Evolutionary conservation across 2,888 invertebrate genomes (phyloP), one percentile per base, ranked within the genome.

Genomic region (Drosophila anceps): DNA sequence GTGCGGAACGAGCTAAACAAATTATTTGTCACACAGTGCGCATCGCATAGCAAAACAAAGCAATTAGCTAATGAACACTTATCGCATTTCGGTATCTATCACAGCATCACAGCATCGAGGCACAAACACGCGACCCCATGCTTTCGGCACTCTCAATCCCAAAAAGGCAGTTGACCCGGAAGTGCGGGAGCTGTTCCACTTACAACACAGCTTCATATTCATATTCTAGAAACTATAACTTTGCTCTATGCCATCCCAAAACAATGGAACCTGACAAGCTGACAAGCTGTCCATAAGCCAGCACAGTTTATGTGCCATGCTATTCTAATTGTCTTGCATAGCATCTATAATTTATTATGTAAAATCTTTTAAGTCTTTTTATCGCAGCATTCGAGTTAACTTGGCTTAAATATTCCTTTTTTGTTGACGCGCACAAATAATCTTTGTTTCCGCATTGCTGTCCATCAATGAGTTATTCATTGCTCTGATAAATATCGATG

Each of bases 21-120:
- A 81, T 81, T 73, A 74, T 89, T 84, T 84, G 84, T 84, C 84
- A 82, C 88, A 82, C 63, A 53, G 50, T 59, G 58, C 69, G 55
- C 58, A 46, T 59, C 58, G 46, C 46, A 20, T 18, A 37, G 44
- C 73, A 77, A 77, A 87, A 87, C 73, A 79, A 82, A 79, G 66
- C 73, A 88, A 84, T 89, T 84, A 72, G 39, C 79, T 84, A 87
- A 87, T 78, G 82, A 84, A 84, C 79, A 69, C 41, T 35, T 69
- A 62, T 63, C 67, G 57, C 55, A 24, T 18, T 43, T 57, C 31
- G 43, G 43, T 27, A 41, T n/a, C 29, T 41, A 41, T n/a, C 29
- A 29, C 18, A 18, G 8, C 35, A 9, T 35, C 53, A 10, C 53
- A 35, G 53, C 63, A 58, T 55, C 51, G 35, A 37, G 61, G 20